phyloP scores from a whole-genome alignment of 92 coral and sea anemone genomes.

The Meandrina meandrites region DNA sequence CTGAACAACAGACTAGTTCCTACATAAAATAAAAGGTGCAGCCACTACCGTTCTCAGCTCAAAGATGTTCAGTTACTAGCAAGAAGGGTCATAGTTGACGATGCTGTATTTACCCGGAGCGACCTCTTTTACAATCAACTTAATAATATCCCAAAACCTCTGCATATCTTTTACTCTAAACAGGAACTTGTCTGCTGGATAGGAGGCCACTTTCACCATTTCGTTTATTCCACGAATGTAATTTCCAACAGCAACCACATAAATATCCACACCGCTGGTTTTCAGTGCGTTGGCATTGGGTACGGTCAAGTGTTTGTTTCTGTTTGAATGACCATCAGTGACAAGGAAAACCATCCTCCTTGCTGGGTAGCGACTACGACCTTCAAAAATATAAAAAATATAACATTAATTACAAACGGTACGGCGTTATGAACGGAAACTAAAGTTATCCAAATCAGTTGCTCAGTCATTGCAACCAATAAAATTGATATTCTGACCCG shows the following conservation, averaged over 20 bases:
- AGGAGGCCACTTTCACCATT: slow-evolving; percentile 18
- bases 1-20: neutral
- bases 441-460: too few relatives aligned
- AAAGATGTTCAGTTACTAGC: neutral
- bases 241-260: slow-evolving; percentile 23
- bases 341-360: neutral
- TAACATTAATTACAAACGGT: too few relatives aligned
- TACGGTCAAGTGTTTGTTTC: neutral
- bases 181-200: neutral
- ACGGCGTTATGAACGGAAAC: too few relatives aligned
- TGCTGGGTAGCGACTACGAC: neutral
- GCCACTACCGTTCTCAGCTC: neutral
- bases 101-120: neutral
- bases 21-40: neutral
- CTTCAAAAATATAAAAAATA: neutral
- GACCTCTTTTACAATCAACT: neutral
- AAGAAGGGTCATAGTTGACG: neutral
- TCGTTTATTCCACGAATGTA: slow-evolving; percentile 15
- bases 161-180: neutral
- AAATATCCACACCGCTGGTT: neutral
- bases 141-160: neutral
- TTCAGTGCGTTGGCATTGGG: neutral
- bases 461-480: too few relatives aligned
- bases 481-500: too few relatives aligned
- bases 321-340: slow-evolving; percentile 37